Evolutionary conservation across 2,888 invertebrate species (phyloP), one percentile per base, ranked within the genome.

Genomic region (Bugulina stolonifera): DNA sequence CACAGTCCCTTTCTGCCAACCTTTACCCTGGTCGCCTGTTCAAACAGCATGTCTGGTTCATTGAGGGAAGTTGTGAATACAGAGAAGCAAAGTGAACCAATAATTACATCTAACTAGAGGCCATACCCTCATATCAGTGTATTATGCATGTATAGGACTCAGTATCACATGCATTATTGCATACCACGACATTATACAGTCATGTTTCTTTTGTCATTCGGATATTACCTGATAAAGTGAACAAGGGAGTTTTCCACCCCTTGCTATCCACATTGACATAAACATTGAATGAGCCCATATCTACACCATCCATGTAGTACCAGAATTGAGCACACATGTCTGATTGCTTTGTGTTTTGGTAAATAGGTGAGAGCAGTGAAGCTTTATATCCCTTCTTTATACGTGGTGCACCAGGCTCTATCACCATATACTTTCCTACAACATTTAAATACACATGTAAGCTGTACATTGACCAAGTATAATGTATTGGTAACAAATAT

Each of bases 301-400:
- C 54, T 18, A 29, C 32, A 14, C 70, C 70, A 35, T 54, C 43
- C 70, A 70, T 70, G 43, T 70, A 27, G 43, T 70, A 70, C 52
- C 54, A 70, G 54, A 70, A 70, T 5, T 14, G 1, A 2, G 35
- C 35, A 23, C 70, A 70, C 52, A 27, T n/a, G 23, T 70, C n/a
- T 5, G 14, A 3, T 18, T 18, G 5, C 18, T 25, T 2, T 5
- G 70, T 10, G 23, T 35, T 70, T 2, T 2, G 3, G 52, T 70
- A 70, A 14, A 29, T 18, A 25, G 70, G 70, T 3, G 70, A 10
- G 23, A 54, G 35, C 10, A 88, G 82, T 74, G 87, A 81, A 0
- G 89, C 88, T 29, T 82, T 82, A 77, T 89, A 88, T 0, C 88
- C 89, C 1, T 87, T 86, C 73, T 86, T 78, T 57, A 88, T 82